A percentile compares a stretch with the other conserved stretches of the same genome.
Evolutionary conservation across 1,140 invertebrate species (phyloP).

Genomic region (Lanistes nyassanus): DNA sequence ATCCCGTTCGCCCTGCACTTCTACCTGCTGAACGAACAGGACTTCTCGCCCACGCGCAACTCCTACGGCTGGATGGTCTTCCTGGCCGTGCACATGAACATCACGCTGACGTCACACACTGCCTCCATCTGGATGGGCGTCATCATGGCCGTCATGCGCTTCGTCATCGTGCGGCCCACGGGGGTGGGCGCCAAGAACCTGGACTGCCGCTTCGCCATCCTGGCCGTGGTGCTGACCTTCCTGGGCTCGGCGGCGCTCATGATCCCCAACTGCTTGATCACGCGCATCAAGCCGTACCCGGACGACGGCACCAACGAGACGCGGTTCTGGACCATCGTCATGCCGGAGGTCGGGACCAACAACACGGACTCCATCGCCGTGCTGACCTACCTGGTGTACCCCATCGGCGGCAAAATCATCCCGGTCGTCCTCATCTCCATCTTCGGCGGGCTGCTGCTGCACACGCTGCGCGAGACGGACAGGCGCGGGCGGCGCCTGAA

Average conservation of each 20-base stretch:
- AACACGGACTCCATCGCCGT: slow-evolving; percentile 35
- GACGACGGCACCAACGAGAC: slow-evolving; percentile 10
- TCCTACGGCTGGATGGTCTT: slow-evolving; percentile 54
- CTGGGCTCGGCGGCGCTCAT: slow-evolving; percentile 79
- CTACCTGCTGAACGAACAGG: slow-evolving; percentile 54
- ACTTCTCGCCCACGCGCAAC: slow-evolving; percentile 72
- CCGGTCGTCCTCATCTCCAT: slow-evolving; percentile 68
- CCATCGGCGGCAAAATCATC: slow-evolving; percentile 63
- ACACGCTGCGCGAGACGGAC: slow-evolving; percentile 65
- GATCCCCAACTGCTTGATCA: slow-evolving; percentile 77
- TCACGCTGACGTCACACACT: slow-evolving; percentile 85
- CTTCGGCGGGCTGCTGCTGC: slow-evolving; percentile 67
- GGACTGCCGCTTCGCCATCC: slow-evolving; percentile 76
- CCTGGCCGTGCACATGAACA: slow-evolving; percentile 69
- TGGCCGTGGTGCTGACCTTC: slow-evolving; percentile 79
- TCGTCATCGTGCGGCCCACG: slow-evolving; percentile 78
- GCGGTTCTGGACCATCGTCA: slow-evolving; percentile 34
- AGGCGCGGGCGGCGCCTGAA: slow-evolving; percentile 54
- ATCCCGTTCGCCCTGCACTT: slow-evolving; percentile 82
- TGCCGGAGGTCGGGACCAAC: slow-evolving; percentile 34
- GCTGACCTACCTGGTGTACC: slow-evolving; percentile 58
- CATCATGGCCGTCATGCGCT: slow-evolving; percentile 78
- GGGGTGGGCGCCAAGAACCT: slow-evolving; percentile 81
- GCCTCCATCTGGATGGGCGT: slow-evolving; percentile 94
- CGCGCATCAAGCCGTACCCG: slow-evolving; percentile 31